Conservation (phyloP, 2,797 vertebrate species). For the Acestrorhynchus altus region DNA sequence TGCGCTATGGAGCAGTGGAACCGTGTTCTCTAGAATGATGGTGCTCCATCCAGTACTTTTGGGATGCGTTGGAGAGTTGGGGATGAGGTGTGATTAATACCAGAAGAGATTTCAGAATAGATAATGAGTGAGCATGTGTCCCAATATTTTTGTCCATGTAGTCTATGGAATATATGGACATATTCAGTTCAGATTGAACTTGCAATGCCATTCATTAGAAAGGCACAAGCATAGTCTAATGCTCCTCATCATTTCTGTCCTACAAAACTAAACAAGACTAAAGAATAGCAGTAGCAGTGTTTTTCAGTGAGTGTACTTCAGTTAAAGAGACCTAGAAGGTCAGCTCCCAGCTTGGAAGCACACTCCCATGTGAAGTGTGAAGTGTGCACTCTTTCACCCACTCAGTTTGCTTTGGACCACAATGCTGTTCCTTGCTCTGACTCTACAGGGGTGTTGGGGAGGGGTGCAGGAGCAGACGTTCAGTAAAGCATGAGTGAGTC, state of each 20-base stretch:
- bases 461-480: slow-evolving; percentile 25
- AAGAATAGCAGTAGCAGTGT: not conserved
- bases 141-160: no score
- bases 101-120: no score
- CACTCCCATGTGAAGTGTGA: slow-evolving; percentile 42
- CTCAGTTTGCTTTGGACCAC: slow-evolving; percentile 54
- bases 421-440: slow-evolving; percentile 30
- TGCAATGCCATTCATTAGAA: no score
- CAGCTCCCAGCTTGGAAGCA: slow-evolving; percentile 21
- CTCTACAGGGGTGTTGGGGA: slow-evolving; percentile 1
- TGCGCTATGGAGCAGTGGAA: no score
- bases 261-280: not conserved
- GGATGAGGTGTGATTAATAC: no score
- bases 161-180: no score
- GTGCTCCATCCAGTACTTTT: no score
- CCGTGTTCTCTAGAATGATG: no score
- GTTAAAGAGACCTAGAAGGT: not conserved
- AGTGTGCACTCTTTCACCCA: slow-evolving; percentile 5
- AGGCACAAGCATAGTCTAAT: no score
- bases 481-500: slow-evolving; percentile 48
- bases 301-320: not conserved
- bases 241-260: not conserved
- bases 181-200: no score
- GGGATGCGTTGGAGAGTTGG: no score
- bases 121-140: no score